phyloP scores from a whole-genome alignment of 1,140 invertebrate genomes.

The Pygmarrhopalites habei region DNA sequence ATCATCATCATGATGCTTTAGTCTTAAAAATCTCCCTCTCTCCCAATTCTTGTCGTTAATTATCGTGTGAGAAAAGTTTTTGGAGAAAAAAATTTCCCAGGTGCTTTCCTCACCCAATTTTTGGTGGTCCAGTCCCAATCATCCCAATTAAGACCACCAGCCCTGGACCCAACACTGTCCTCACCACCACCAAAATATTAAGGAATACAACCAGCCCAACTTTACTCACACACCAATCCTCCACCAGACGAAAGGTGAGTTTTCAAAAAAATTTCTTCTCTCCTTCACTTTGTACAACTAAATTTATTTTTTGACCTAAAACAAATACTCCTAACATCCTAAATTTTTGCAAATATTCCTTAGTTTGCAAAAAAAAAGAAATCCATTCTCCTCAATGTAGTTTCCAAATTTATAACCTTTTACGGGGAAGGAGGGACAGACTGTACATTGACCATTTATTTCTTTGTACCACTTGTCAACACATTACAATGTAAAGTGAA shows the following conservation, averaged over 20 bases:
- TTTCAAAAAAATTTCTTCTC: too few species aligned
- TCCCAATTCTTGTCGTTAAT: neutral
- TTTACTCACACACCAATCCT: neutral
- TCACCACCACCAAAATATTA: neutral
- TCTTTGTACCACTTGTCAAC: too few species aligned
- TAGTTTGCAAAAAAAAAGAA: too few species aligned
- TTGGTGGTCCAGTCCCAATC: conserved; percentile 8
- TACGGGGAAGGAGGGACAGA: too few species aligned
- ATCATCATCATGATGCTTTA: conserved; percentile 6
- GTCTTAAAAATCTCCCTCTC: neutral
- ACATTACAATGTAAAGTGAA: too few species aligned
- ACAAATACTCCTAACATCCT: too few species aligned
- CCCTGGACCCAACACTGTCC: neutral
- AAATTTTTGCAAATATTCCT: too few species aligned
- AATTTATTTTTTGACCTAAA: too few species aligned
- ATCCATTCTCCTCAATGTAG: too few species aligned
- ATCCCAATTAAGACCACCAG: neutral
- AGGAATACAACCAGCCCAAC: neutral
- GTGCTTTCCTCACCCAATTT: neutral
- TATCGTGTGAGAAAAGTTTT: neutral
- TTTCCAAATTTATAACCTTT: too few species aligned
- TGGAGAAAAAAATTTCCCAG: neutral
- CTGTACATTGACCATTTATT: too few species aligned
- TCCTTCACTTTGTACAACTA: too few species aligned
- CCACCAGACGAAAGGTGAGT: neutral